Evolutionary conservation across 1,140 invertebrate species (phyloP).

Genomic region (Araneus ventricosus): DNA sequence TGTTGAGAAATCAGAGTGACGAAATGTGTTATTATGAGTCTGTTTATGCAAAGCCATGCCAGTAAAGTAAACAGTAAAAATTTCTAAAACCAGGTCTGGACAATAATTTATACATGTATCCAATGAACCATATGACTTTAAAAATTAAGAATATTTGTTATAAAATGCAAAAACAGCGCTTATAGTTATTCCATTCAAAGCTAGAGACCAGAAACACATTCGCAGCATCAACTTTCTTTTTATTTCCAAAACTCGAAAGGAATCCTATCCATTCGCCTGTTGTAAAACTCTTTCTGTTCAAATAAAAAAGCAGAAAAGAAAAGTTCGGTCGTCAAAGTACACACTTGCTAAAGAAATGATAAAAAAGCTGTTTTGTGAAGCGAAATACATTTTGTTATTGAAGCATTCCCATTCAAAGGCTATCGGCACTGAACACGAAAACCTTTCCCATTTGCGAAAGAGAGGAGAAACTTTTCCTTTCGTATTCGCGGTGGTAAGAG

Average conservation of each 20-base stretch:
- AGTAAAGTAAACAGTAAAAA: no score
- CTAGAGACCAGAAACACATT: no score
- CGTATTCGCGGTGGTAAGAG: neutral
- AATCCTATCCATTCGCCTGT: neutral
- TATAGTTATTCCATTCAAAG: neutral
- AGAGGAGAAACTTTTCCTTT: neutral
- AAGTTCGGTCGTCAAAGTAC: neutral
- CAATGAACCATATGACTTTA: neutral
- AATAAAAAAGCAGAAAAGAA: neutral
- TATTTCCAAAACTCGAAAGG: neutral
- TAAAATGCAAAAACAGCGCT: no score
- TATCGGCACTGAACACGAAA: neutral
- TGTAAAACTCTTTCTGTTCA: neutral
- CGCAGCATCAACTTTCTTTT: neutral
- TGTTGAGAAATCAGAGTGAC: no score
- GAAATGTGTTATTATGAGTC: no score
- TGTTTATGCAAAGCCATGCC: no score
- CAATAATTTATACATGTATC: neutral
- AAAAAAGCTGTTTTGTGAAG: neutral
- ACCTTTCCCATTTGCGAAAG: conserved; percentile 5
- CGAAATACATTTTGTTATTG: neutral
- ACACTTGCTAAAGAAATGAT: neutral
- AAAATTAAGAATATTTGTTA: no score
- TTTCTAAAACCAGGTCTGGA: no score
- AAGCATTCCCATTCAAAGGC: conserved; percentile 8